Evolutionary conservation across 2,888 invertebrate species (phyloP).

Genomic region (Cataglyphis albicans): DNA sequence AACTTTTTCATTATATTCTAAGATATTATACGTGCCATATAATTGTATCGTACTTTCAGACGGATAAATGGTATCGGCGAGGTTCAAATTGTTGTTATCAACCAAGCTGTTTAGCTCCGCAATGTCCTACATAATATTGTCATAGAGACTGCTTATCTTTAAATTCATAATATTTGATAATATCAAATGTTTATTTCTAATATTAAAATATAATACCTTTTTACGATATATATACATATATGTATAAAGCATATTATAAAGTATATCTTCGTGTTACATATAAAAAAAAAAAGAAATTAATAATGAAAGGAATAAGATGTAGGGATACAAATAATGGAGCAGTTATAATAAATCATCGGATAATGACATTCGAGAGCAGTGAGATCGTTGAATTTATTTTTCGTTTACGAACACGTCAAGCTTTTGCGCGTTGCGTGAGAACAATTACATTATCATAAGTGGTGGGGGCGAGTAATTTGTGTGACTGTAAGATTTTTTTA

Average conservation of each 20-base stretch:
- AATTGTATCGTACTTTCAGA: conserved; percentile 63
- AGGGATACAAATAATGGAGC: background rate
- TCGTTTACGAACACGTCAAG: conserved; percentile 71
- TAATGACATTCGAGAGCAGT: conserved; percentile 30
- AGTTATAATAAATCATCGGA: conserved; percentile 5
- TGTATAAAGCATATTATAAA: background rate
- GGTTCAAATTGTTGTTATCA: conserved; percentile 76
- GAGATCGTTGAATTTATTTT: conserved; percentile 65
- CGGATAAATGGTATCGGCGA: conserved; percentile 77
- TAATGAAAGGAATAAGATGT: background rate
- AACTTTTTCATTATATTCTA: background rate
- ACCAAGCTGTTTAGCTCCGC: conserved; percentile 75
- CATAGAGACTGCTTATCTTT: background rate
- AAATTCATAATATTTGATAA: conserved; percentile 5
- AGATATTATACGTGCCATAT: background rate
- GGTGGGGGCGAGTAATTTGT: conserved; percentile 54
- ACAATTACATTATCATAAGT: conserved; percentile 61
- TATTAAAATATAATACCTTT: conserved; percentile 3
- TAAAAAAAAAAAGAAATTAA: background rate
- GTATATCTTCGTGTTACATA: background rate
- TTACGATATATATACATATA: background rate
- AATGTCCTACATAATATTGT: conserved; percentile 68
- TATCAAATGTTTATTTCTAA: conserved; percentile 4
- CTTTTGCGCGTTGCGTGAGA: conserved; percentile 65
- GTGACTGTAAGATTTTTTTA: conserved; percentile 61